Base-by-base conservation (phyloP, 37 sponge, comb jelly and placozoan genomes). In the Petrosia ficiformis region DNA sequence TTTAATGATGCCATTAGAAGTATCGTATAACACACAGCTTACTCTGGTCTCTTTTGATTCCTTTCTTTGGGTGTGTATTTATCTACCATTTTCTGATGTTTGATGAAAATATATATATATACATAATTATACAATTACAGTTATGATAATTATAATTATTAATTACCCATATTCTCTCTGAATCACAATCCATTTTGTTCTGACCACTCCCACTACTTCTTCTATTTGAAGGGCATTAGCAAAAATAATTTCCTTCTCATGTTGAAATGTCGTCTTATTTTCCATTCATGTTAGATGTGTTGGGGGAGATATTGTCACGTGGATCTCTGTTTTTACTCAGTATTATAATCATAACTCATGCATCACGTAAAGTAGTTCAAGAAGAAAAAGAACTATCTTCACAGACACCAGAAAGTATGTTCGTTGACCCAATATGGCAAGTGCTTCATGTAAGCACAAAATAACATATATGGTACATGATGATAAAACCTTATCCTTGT, bases 61-160 rank as follows among this genome's bases (percentile, higher is more conserved):
- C 70, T 68, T 4, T 78, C 63, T 66, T 75, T 80, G 33, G 67
- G 81, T 1, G 80, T 72, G 44, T 70, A 38, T 30, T 48, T 86
- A 19, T 86, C 86, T 22, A 86, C 76, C 31, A 86, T 74, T 75
- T 75, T 86, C 86, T 86, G 48, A 2, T 67, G 4, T 38, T 36
- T 11, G 26, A 10, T 8, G 30, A 40, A 40, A 8, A 41, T 3
- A 41, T 21, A 8, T 8, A 74, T 26, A 58, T 21, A 52, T 19
- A 44, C 1, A 34, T 29, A 2, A 36, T 10, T 40, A 21, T n/a
- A n/a, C n/a, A n/a, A n/a, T n/a, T n/a, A n/a, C n/a, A n/a, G n/a
- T n/a, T n/a, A n/a, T n/a, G n/a, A n/a, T n/a, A n/a, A n/a, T n/a
- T n/a, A 48, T 48, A 48, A 14, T 14, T 48, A 14, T 19, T 48